A percentile compares a stretch with the other conserved stretches of the same genome.
Conservation (phyloP, 35 echinoderm and acorn worm genomes). For the Ptychodera flava region DNA sequence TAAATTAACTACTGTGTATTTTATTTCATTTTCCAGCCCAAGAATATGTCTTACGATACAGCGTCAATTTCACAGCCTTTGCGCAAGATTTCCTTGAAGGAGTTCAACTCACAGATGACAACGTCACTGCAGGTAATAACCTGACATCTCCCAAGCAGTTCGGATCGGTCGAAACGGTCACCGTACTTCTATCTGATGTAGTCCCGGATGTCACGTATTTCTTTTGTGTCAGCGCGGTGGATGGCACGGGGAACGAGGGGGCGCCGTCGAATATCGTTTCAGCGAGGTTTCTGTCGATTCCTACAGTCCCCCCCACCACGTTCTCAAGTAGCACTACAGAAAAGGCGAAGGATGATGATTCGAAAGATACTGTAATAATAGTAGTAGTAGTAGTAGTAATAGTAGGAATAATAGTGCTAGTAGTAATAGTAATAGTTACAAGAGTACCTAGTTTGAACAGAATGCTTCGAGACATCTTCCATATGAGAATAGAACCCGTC, state of each 20-base stretch:
- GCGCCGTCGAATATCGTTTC: slow-evolving; percentile 28
- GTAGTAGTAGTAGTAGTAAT: too few relatives aligned
- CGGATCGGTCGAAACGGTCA: background rate
- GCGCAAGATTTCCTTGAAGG: slow-evolving; percentile 12
- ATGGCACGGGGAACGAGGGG: slow-evolving; percentile 22
- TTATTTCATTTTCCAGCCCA: slow-evolving; percentile 3
- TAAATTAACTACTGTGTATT: background rate
- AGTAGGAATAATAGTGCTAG: too few relatives aligned
- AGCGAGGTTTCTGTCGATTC: background rate
- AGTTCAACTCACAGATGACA: background rate
- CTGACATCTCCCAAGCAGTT: background rate
- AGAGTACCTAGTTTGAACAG: too few relatives aligned
- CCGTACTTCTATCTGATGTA: background rate
- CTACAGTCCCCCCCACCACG: too few relatives aligned
- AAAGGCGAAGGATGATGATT: too few relatives aligned
- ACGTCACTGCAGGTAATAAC: slow-evolving; percentile 8
- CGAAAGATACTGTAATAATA: too few relatives aligned
- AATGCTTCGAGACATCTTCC: too few relatives aligned
- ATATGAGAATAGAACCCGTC: too few relatives aligned
- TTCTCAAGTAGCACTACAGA: too few relatives aligned
- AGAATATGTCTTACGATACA: slow-evolving; percentile 20
- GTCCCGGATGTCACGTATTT: slow-evolving; percentile 16
- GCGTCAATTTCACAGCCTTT: slow-evolving; percentile 2
- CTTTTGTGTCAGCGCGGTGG: slow-evolving; percentile 18
- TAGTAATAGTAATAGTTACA: too few relatives aligned